Base-by-base conservation (phyloP, 2,797 vertebrate genomes). In the Champsocephalus esox region DNA sequence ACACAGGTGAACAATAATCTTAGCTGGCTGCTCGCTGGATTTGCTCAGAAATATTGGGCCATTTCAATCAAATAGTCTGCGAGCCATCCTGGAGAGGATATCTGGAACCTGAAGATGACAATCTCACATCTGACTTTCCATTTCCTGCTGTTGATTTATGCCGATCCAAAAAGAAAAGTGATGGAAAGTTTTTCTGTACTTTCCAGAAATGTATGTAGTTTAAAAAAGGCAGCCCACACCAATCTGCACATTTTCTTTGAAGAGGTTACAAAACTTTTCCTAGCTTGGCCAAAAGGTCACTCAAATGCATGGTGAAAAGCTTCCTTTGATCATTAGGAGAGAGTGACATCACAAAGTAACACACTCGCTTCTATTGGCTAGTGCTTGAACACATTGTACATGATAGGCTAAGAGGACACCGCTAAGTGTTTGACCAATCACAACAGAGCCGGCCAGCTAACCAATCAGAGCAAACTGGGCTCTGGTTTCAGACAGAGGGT, bases 1-100 rank as follows among this genome's bases (percentile, higher is more conserved):
- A 76, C 88, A 83, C 87, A 84, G 71, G 83, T 84, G 87, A 89
- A 64, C 75, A 89, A 83, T 85, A 81, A 90, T 89, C 87, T 81
- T 34, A 54, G 66, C 78, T 55, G 81, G 83, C 83, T 81, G 83
- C 77, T 67, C 6, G 48, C 58, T 54, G 77, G 75, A 87, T 90
- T 89, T 87, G 61, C 78, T 78, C 59, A 12, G 63, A 88, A 90
- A 85, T 68, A 68, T 62, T n/a, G 66, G 70, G 75, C 67, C 66
- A 70, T 88, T 92, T 81, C 59, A 75, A 88, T 88, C 77, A 81
- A 85, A 85, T 71, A 54, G 81, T 84, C 66, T 80, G 77, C 38
- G 44, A 89, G 84, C 78, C 75, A 55, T 86, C 58, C 73, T 43
- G 2, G 66, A 66, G 60, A 83, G 70, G 60, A 84, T 82, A 83